Base-by-base conservation (phyloP, 2,113 vertebrate genomes). In the Cariama cristata region DNA sequence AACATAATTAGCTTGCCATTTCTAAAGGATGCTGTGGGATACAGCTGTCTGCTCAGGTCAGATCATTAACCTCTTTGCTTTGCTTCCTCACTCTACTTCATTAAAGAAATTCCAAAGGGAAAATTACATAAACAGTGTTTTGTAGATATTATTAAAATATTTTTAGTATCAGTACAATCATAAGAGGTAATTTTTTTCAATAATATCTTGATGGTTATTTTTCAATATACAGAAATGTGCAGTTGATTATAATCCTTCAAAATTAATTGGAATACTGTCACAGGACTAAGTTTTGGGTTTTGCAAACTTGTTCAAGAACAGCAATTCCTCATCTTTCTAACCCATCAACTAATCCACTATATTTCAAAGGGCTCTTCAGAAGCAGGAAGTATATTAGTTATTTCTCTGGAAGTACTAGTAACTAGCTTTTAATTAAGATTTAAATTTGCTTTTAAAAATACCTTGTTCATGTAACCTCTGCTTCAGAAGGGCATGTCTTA, bases 331-430 rank as follows among this genome's bases (percentile, higher is more conserved):
- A 7, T 45, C 7, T 60, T 81, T 82, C 45, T 56, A 87, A 52
- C 3, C 6, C 18, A 88, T 3, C 28, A 62, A 18, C 0, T 35
- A 83, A 62, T 8, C 3, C 0, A 58, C 33, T 35, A 1, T 22
- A 44, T 76, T 60, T 35, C n/a, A 84, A 72, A 66, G 11, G 2
- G 17, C 28, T 86, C 23, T 85, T 79, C 49, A 68, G 22, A 92
- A 79, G 15, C 4, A 59, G 28, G 6, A 90, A 82, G 63, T n/a
- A 4, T 4, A 55, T n/a, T 19, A 24, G 2, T 20, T 49, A 53
- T 69, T 91, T 62, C 27, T 81, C 60, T 77, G 14, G 11, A 81
- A 85, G 15, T 68, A 35, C 30, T 45, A 27, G 8, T 69, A 77
- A 33, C 22, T 62, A 76, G 12, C 3, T 80, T 92, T 83, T 76